These are phyloP conservation scores for Campoplex nolae DNA, from an alignment of 2,888 invertebrate species.

Conservation along the genomic window DNA sequence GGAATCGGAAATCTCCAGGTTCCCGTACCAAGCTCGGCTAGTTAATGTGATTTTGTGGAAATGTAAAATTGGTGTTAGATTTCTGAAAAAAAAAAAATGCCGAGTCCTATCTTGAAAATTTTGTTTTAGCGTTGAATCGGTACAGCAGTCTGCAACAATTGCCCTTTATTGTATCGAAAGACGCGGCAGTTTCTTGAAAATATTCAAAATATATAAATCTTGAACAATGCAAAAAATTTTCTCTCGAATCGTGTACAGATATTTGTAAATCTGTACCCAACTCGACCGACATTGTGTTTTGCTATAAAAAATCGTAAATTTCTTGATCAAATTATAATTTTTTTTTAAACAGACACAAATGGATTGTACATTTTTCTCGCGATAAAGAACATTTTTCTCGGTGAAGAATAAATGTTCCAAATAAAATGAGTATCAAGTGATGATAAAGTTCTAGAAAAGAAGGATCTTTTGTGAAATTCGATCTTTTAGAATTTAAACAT, in stretches of 20 bases:
- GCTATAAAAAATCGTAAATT: no score
- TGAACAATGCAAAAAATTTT: not conserved
- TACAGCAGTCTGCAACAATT: not conserved
- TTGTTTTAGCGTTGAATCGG: not conserved
- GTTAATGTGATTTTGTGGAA: slow-evolving; percentile 32
- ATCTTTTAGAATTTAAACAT: not conserved
- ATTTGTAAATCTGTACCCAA: no score
- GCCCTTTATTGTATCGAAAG: not conserved
- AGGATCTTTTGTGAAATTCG: not conserved
- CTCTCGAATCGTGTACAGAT: no score
- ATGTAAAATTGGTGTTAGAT: slow-evolving; percentile 15
- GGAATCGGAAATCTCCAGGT: slow-evolving; percentile 68
- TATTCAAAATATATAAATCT: not conserved
- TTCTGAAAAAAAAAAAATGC: not conserved
- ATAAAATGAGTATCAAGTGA: not conserved
- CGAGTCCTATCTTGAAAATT: no score
- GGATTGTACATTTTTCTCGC: no score
- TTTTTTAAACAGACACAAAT: no score
- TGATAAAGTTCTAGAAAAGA: not conserved
- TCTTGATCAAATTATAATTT: no score
- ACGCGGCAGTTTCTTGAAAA: no score
- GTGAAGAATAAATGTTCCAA: not conserved
- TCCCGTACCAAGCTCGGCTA: slow-evolving; percentile 66
- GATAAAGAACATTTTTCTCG: no score
- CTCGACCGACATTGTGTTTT: no score